Evolutionary conservation across 2,797 vertebrate species (phyloP), one percentile per base, ranked within the genome.

Genomic region (Microctenopoma steveboyesi): DNA sequence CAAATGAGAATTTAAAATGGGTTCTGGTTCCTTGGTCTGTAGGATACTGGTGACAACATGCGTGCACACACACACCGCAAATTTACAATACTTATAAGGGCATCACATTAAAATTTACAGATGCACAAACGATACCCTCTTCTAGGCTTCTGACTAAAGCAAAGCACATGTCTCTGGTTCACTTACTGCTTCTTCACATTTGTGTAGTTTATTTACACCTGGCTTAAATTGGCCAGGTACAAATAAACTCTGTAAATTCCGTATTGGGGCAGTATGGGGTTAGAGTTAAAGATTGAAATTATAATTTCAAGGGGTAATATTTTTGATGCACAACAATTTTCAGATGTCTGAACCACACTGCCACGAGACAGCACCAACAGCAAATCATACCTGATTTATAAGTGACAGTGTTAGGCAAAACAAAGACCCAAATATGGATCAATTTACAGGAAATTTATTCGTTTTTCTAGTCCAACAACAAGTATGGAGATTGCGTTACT

Each of bases 1-100:
- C 74, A 81, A 74, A 79, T 79, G 60, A 78, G 62, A 71, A 78
- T 79, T 85, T 76, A 77, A 88, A 89, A 88, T 85, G 87, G 81
- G 75, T 63, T 65, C 22, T 52, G 67, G 62, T 67, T 64, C 60
- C 33, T 75, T 64, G 63, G 68, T 82, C 42, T 78, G 46, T 48
- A 52, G 63, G 60, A 65, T 35, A 55, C 65, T 22, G 52, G 52
- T 78, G 84, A 78, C 73, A 85, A 78, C 49, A 78, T 13, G 14
- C 39, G 22, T 42, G 14, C 28, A 3, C 7, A 11, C 9, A 10
- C 11, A 11, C 37, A 4, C 37, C 25, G 69, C 13, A 15, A 11
- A 35, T 39, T 75, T 62, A 16, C 46, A 72, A 64, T 39, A 57
- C 53, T 69, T 71, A 25, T 43, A 43, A 11, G 56, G 47, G 7